A percentile compares a stretch with the other conserved stretches of the same genome.
Evolutionary conservation across 2,888 invertebrate species (phyloP).

Genomic region (Hirtodrosophila cameraria): DNA sequence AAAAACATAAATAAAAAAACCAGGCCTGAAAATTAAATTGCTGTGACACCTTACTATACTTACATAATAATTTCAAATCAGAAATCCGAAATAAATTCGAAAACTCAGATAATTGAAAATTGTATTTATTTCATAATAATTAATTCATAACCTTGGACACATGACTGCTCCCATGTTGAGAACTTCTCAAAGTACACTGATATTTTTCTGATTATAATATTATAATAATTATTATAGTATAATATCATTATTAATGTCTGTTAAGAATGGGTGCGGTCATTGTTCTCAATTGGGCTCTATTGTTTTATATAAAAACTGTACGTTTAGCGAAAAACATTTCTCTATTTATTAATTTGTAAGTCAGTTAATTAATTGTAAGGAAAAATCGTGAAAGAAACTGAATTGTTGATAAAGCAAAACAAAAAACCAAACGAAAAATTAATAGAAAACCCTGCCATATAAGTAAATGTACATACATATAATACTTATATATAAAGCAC

Average conservation of each 20-base stretch:
- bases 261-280: conserved; percentile 33
- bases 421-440: conserved; percentile 19
- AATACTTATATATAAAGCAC: conserved; percentile 49
- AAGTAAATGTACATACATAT: conserved; percentile 58
- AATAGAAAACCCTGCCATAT: conserved; percentile 45
- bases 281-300: conserved; percentile 13
- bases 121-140: conserved; percentile 68
- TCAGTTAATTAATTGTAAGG: conserved; percentile 66
- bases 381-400: conserved; percentile 37
- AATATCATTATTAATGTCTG: not conserved
- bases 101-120: conserved; percentile 52
- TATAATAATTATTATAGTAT: too few relatives aligned
- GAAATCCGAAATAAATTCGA: conserved; percentile 56
- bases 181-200: not conserved
- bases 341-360: conserved; percentile 57
- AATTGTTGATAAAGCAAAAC: conserved; percentile 22
- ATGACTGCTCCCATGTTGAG: conserved; percentile 44
- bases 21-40: conserved; percentile 57
- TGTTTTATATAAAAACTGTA: conserved; percentile 42
- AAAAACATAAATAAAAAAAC: conserved; percentile 40
- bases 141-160: conserved; percentile 4
- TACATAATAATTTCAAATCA: conserved; percentile 46
- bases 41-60: conserved; percentile 80
- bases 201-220: too few relatives aligned
- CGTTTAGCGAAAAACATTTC: conserved; percentile 31